Conservation (phyloP, 2,888 invertebrate genomes). For the Tenthredo livida region DNA sequence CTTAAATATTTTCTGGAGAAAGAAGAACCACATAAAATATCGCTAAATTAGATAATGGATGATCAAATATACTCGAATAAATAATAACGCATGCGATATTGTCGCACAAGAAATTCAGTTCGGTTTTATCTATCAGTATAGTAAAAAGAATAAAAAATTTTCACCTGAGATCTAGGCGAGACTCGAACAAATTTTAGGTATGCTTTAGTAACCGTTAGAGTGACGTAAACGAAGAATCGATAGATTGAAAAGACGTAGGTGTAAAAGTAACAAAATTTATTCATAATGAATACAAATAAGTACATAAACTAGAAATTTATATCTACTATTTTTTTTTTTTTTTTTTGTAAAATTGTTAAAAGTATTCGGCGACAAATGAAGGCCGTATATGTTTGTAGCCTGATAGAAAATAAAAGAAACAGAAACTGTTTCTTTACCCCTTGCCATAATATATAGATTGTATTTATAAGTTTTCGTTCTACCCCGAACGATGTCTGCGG, state of each 20-base stretch:
- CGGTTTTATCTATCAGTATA: neutral
- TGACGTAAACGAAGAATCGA: slow-evolving; percentile 31
- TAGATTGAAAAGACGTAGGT: neutral
- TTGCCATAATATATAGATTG: neutral
- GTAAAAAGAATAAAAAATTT: neutral
- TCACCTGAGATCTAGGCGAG: neutral
- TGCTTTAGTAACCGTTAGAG: neutral
- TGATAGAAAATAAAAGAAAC: neutral
- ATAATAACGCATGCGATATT: neutral
- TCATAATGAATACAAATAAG: neutral
- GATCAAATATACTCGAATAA: neutral
- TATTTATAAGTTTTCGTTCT: neutral
- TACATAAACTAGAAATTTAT: neutral
- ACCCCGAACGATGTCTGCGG: neutral
- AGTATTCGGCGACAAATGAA: neutral
- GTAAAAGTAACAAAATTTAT: neutral
- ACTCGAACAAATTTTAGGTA: neutral
- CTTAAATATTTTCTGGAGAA: neutral
- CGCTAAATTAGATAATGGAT: neutral
- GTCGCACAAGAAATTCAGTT: neutral
- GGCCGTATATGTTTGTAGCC: neutral
- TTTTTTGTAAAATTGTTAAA: neutral
- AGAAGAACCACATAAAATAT: neutral
- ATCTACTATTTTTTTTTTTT: neutral
- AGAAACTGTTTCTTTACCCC: neutral